Percentiles rank a stretch among this genome's conserved stretches.
phyloP scores from a whole-genome alignment of 2,797 vertebrate genomes.

The Eremophila alpestris region DNA sequence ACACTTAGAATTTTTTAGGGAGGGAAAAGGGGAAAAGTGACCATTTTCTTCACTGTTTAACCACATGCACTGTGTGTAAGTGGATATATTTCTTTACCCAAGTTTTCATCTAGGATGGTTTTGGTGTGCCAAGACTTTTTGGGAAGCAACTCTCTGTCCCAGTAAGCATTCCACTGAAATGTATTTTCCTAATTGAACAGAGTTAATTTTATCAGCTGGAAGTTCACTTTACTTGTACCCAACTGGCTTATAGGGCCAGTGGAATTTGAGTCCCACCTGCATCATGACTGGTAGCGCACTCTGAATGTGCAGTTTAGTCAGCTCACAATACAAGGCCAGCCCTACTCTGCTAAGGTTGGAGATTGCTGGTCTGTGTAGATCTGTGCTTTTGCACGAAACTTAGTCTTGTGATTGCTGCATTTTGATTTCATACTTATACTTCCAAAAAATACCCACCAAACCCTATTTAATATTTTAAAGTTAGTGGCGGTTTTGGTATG shows the following conservation, averaged over 20 bases:
- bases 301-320: constrained; percentile 48
- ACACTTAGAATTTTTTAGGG: constrained; percentile 54
- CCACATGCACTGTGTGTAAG: constrained; percentile 31
- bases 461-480: constrained; percentile 59
- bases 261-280: constrained; percentile 37
- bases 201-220: constrained; percentile 34
- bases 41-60: constrained; percentile 43
- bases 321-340: constrained; percentile 48
- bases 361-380: constrained; percentile 75
- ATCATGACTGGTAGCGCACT: constrained; percentile 33
- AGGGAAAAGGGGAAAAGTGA: constrained; percentile 60
- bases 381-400: constrained; percentile 79
- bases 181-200: constrained; percentile 15
- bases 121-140: constrained; percentile 38
- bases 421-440: constrained; percentile 72
- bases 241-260: constrained; percentile 8
- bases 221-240: constrained; percentile 27
- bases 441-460: constrained; percentile 64
- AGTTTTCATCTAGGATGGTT: constrained; percentile 32
- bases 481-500: constrained; percentile 71
- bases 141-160: constrained; percentile 8
- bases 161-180: constrained; percentile 51
- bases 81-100: constrained; percentile 45
- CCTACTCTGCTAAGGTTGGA: constrained; percentile 75
- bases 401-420: constrained; percentile 77